Evolutionary conservation across 2,797 vertebrate species (phyloP), one percentile per base, ranked within the genome.

Genomic region (Pitangus sulphuratus): DNA sequence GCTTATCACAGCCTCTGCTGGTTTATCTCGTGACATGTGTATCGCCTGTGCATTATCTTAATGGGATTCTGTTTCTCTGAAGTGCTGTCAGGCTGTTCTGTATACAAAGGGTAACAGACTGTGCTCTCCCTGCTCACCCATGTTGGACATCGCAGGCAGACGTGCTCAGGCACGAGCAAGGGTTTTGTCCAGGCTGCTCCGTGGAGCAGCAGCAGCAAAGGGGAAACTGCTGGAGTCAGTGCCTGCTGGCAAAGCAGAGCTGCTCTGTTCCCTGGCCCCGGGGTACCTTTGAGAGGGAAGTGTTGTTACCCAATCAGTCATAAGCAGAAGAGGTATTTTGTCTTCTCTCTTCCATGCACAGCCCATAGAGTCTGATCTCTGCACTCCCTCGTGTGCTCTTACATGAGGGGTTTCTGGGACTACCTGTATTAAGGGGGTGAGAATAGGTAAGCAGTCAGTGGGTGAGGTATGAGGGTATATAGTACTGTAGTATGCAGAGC

Each of bases 121-220:
- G 22, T 17, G 68, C 74, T 57, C 30, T 60, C 37, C 22, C 26
- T 6, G 4, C 33, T 54, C 40, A 8, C 42, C 26, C 33, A 0
- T 0, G 2, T 7, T 75, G 85, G 66, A 20, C 14, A 3, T 4
- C 8, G 39, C 70, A 61, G 70, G 19, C 0, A 2, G 37, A 2
- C 1, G 0, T 19, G 51, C 64, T 25, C 76, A 25, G 2, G 39
- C 51, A n/a, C 61, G 33, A 68, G 25, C 33, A 22, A 20, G 62
- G 61, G 47, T 19, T 77, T 51, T 3, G 4, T 91, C 84, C 48
- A 28, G 66, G 77, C 66, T 54, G 8, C 40, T 28, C 39, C 16
- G 13, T 0, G 2, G 35, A 42, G 37, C 33, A 17, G 28, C 12
- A 25, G 61, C 47, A 44, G 35, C 0, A 0, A 53, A 15, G 26